These are phyloP conservation scores for Camelus bactrianus DNA, from an alignment of 2,113 vertebrate genomes.

Conservation along the genomic window DNA sequence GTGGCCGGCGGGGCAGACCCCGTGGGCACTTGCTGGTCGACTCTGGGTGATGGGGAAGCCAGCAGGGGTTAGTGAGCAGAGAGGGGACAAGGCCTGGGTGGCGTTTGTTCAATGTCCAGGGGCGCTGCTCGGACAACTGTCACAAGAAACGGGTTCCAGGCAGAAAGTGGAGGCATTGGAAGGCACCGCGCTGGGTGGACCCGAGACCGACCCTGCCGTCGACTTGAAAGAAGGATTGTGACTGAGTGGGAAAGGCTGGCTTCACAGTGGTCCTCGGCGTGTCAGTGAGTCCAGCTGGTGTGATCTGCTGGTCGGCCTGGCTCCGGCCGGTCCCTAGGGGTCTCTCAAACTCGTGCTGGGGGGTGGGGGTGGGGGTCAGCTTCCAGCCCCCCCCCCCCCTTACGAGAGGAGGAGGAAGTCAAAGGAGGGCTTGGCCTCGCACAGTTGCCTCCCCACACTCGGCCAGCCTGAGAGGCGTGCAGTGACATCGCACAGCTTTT, in stretches of 20 bases:
- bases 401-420: background rate
- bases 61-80: accelerated
- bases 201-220: no score
- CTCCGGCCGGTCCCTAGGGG: accelerated
- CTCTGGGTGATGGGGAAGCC: background rate
- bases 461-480: accelerated
- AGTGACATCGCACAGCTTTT: background rate
- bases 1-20: no score
- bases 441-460: accelerated
- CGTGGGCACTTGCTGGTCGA: background rate
- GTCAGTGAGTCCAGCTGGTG: accelerated
- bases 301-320: accelerated
- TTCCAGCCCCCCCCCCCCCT: accelerated
- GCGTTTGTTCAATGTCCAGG: background rate
- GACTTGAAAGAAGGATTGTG: background rate
- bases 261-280: accelerated
- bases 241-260: background rate
- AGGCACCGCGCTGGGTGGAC: accelerated
- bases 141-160: background rate
- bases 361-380: no score
- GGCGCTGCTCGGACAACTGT: accelerated
- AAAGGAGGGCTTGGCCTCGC: background rate
- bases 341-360: accelerated
- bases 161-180: accelerated
- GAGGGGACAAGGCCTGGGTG: background rate